Evolutionary conservation across 1,140 invertebrate species (phyloP), one percentile per base, ranked within the genome.

Genomic region (Cotesia chilonis): DNA sequence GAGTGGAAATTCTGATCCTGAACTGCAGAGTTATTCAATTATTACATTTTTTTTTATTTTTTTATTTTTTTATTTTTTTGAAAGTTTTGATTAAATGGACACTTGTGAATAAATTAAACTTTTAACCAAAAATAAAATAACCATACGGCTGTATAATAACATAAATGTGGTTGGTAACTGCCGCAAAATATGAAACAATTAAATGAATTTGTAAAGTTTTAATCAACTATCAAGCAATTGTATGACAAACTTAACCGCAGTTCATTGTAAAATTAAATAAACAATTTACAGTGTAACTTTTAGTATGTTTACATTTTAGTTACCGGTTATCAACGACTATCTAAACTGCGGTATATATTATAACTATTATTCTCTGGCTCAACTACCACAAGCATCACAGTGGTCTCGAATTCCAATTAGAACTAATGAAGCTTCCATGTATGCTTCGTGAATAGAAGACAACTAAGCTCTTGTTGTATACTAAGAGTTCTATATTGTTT

Each of bases 351-450:
- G 57, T 28, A 60, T 20, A 65, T 66, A 68, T 71, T 71, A 71
- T 74, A 75, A 76, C 75, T 74, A 70, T 74, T 77, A 79, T 75
- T 74, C 66, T 73, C 66, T 65, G n/a, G 55, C 28, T 68, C 68
- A 74, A 77, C 72, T 72, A 75, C 74, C 69, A 76, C 75, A 77
- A 79, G 77, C 72, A 75, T 64, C 68, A 4, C 54, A 52, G 51
- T 54, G 71, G 59, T 76, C 77, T 77, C 78, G 76, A 79, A 81
- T 81, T 80, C 78, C 80, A 83, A 81, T 81, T 81, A 83, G 74
- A 80, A 80, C 75, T 76, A 79, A 79, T 72, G 75, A 52, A 70
- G 73, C 68, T 68, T 57, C 51, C 60, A 20, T 65, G 51, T 70
- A 67, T 67, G 65, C 68, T 66, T 72, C 41, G 37, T 68, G 63